Evolutionary conservation across 2,797 vertebrate species (phyloP), one percentile per base, ranked within the genome.

Genomic region (Clamator glandarius): DNA sequence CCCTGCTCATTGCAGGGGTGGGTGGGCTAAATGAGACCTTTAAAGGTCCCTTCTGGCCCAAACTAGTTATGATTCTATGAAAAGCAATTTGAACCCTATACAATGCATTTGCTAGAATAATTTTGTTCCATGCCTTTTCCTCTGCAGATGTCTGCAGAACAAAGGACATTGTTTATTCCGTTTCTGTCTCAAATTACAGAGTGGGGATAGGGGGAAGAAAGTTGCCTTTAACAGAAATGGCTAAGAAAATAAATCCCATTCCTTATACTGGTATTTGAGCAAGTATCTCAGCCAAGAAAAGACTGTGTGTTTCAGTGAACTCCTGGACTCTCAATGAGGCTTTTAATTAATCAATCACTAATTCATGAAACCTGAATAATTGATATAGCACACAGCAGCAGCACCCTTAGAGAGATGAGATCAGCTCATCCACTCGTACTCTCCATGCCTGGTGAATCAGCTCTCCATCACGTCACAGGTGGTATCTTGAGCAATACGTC

Each of bases 311-410:
- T 76, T n/a, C 55, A 31, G 31, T 33, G 36, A 89, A 52, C n/a
- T 70, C 68, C 64, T 50, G 9, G 48, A 35, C 31, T 74, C 41
- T 48, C 61, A 55, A 8, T 28, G 51, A 80, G 50, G 50, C 21
- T 70, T 81, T 61, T 62, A 79, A 92, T 94, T 69, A 91, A 79
- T 85, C 33, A 81, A 64, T 74, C 55, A 74, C 31, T 84, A 59
- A 74, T 82, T 80, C 68, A 88, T 78, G 52, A 54, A 90, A 50
- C 36, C 46, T 66, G 31, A 82, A 76, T 86, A 85, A 90, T 51
- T 63, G 18, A 55, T 87, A 58, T 15, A 42, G 55, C n/a, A 35
- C 21, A 20, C 23, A 39, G 61, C 59, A 84, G 64, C 58, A 57
- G 73, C 48, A 50, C 11, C 8, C 63, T 58, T n/a, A 25, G 50